Percentiles rank a stretch among this genome's conserved stretches.
These are phyloP conservation scores for Paraescarpia echinospica DNA, from an alignment of 1,140 invertebrate genomes.

Conservation along the genomic window DNA sequence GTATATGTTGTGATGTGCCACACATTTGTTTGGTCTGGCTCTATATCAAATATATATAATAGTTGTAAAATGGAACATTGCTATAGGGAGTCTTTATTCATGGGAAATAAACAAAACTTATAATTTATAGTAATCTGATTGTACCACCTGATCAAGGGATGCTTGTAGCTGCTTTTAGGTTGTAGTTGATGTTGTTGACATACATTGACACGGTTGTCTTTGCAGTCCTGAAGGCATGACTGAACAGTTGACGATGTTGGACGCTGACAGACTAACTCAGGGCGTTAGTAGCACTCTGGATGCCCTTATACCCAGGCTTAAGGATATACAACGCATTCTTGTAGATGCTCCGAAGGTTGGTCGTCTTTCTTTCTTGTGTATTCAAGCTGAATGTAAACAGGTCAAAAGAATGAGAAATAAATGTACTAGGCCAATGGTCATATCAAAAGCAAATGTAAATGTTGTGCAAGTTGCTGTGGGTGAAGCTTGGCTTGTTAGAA, in stretches of 20 bases:
- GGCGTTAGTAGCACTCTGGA: conserved; percentile 65
- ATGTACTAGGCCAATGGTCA: background rate
- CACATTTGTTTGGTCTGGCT: no score
- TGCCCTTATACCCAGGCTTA: conserved; percentile 69
- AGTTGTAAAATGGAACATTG: no score
- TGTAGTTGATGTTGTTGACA: no score
- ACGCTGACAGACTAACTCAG: conserved; percentile 60
- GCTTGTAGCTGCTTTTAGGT: no score
- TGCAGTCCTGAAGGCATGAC: conserved; percentile 51
- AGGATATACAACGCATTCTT: conserved; percentile 73
- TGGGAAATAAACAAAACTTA: no score
- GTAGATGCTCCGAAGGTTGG: conserved; percentile 72
- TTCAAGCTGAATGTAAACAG: no score
- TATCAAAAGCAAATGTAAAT: background rate
- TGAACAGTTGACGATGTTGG: conserved; percentile 54
- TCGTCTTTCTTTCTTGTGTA: no score
- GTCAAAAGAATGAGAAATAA: background rate
- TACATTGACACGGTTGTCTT: background rate
- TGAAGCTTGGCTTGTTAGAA: background rate
- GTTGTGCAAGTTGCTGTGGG: background rate
- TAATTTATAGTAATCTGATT: no score
- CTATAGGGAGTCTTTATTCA: no score
- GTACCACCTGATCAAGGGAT: no score
- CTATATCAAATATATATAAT: no score
- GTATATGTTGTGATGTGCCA: no score